Percentiles rank a stretch among this genome's conserved stretches.
Evolutionary conservation across 2,797 vertebrate genomes (phyloP).

Genomic region (Myoxocephalus aenaeus): DNA sequence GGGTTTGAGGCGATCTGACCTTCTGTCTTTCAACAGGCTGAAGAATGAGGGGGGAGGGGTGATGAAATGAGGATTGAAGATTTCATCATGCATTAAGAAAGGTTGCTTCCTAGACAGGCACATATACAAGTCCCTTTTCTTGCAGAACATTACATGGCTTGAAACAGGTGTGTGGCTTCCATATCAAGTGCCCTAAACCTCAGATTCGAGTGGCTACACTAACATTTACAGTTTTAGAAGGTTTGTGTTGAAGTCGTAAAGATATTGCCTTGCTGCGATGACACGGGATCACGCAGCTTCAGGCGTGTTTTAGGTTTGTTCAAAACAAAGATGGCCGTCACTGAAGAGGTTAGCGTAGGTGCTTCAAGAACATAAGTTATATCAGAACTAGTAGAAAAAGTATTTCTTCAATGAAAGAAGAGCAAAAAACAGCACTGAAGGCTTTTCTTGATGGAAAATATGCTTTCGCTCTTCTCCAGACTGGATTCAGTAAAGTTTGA

Average conservation of each 20-base stretch:
- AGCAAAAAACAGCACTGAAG: not conserved
- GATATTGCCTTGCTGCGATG: not conserved
- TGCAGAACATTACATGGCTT: not conserved
- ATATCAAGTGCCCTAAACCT: slow-evolving; percentile 14
- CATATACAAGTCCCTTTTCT: not conserved
- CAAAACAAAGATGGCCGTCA: not conserved
- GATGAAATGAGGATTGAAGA: slow-evolving; percentile 20
- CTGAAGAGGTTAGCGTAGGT: not conserved
- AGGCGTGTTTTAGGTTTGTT: not conserved
- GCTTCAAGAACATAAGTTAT: not conserved
- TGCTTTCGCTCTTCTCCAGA: too few relatives aligned
- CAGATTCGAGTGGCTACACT: not conserved
- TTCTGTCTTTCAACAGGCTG: slow-evolving; percentile 34
- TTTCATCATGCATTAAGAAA: slow-evolving; percentile 34
- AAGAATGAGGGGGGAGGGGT: slow-evolving; percentile 6
- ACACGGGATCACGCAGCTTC: not conserved
- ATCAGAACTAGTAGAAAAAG: not conserved
- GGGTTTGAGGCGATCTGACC: slow-evolving; percentile 54
- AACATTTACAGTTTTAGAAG: not conserved
- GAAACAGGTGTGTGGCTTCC: not conserved
- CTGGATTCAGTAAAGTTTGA: too few relatives aligned
- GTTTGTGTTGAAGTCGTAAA: not conserved
- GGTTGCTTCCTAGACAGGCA: slow-evolving; percentile 2
- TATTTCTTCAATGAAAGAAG: not conserved
- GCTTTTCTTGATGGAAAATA: too few relatives aligned